Conservation (phyloP, 1,140 invertebrate species). For the Luehdorfia chinensis region DNA sequence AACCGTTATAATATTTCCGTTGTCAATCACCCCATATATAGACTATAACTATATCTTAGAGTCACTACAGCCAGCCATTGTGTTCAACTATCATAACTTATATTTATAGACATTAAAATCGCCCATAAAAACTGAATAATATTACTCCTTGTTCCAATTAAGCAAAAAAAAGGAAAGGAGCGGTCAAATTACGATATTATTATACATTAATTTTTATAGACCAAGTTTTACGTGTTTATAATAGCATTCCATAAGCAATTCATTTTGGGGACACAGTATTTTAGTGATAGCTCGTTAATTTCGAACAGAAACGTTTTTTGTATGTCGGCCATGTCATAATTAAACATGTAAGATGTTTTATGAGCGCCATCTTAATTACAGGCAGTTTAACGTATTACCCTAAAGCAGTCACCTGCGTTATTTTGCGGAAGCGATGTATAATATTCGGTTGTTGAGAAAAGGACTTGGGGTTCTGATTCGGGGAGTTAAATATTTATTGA, state of each 20-base stretch:
- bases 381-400: slow-evolving; percentile 5
- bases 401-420: slow-evolving; percentile 9
- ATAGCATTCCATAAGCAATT: slow-evolving; percentile 26
- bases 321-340: slow-evolving; percentile 18
- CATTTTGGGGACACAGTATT: slow-evolving; percentile 28
- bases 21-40: too few species aligned
- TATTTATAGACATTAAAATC: slow-evolving; percentile 20
- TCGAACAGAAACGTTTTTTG: slow-evolving; percentile 20
- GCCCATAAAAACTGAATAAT: slow-evolving; percentile 22
- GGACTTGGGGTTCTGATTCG: too few species aligned
- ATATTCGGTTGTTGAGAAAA: too few species aligned
- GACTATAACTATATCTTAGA: too few species aligned
- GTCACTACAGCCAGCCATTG: slow-evolving; percentile 1
- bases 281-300: slow-evolving; percentile 29
- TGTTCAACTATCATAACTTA: slow-evolving; percentile 10
- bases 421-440: background rate
- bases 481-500: too few species aligned
- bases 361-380: slow-evolving; percentile 2
- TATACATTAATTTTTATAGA: slow-evolving; percentile 29
- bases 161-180: slow-evolving; percentile 19
- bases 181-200: slow-evolving; percentile 23
- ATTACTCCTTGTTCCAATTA: slow-evolving; percentile 17
- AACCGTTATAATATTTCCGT: too few species aligned
- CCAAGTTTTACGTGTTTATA: slow-evolving; percentile 29
- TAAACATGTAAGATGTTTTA: slow-evolving; percentile 15